These are phyloP conservation scores for Heliothis peltigera DNA, from an alignment of 2,888 invertebrate species.

Conservation along the genomic window DNA sequence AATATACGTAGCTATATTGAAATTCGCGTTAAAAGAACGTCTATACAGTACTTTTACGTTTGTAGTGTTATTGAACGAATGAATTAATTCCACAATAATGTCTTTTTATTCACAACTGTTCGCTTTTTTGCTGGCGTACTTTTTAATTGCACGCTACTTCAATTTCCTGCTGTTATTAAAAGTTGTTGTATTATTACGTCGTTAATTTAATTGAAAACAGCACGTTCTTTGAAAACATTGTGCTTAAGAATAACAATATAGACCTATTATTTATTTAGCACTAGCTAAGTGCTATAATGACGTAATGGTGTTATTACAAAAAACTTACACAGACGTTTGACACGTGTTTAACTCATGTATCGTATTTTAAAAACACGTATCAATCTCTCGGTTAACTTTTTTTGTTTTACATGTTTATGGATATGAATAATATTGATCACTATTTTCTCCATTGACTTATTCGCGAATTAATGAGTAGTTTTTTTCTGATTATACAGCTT, in stretches of 20 bases:
- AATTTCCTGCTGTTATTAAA: conserved; percentile 41
- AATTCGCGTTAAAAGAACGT: conserved; percentile 39
- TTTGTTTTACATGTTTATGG: too few relatives aligned
- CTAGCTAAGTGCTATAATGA: too few relatives aligned
- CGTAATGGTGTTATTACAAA: too few relatives aligned
- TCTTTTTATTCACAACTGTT: conserved; percentile 5
- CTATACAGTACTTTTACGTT: conserved; percentile 5
- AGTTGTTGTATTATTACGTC: conserved; percentile 24
- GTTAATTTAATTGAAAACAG: conserved; percentile 32
- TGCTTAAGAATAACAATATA: neutral
- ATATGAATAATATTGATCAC: too few relatives aligned
- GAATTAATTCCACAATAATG: conserved; percentile 19
- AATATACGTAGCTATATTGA: conserved; percentile 62
- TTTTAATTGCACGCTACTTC: conserved; percentile 39
- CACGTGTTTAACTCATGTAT: too few relatives aligned
- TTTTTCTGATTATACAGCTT: too few relatives aligned
- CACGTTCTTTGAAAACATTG: conserved; percentile 15
- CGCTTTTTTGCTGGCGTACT: conserved; percentile 16
- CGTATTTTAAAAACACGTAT: too few relatives aligned
- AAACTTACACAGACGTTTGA: too few relatives aligned
- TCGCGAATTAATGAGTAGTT: too few relatives aligned
- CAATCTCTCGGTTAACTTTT: too few relatives aligned
- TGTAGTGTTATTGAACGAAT: neutral
- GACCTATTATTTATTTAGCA: too few relatives aligned
- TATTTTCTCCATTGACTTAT: too few relatives aligned